These are phyloP conservation scores for Gallinago media DNA, from an alignment of 2,113 vertebrate species.

Conservation along the genomic window DNA sequence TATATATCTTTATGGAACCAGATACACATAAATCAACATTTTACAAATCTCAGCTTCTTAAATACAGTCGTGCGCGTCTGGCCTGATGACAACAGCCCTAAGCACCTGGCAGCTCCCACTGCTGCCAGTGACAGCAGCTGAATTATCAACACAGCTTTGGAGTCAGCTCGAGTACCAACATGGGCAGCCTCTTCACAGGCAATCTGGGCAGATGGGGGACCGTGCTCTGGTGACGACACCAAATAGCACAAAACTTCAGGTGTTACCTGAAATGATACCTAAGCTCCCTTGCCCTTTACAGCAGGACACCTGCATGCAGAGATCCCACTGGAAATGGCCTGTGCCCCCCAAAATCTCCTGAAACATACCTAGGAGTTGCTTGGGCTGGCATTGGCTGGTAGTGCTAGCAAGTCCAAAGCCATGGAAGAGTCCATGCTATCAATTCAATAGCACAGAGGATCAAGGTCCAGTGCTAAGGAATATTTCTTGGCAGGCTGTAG, in stretches of 20 bases:
- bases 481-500: background rate
- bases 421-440: background rate
- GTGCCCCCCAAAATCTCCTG: background rate
- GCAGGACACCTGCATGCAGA: background rate
- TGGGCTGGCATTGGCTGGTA: background rate
- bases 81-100: background rate
- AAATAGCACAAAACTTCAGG: background rate
- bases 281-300: background rate
- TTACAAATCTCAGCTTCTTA: conserved; percentile 22
- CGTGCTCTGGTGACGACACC: background rate
- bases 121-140: background rate
- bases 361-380: background rate
- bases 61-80: background rate
- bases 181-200: background rate
- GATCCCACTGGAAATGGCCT: background rate
- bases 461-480: background rate
- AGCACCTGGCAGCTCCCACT: background rate
- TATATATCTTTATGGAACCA: background rate
- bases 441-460: background rate
- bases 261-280: background rate
- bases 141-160: background rate
- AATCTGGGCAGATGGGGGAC: accelerated
- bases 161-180: background rate
- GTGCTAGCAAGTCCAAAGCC: background rate
- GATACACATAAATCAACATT: background rate